Conservation (phyloP, 2,888 invertebrate species). For the Philaethria dido region DNA sequence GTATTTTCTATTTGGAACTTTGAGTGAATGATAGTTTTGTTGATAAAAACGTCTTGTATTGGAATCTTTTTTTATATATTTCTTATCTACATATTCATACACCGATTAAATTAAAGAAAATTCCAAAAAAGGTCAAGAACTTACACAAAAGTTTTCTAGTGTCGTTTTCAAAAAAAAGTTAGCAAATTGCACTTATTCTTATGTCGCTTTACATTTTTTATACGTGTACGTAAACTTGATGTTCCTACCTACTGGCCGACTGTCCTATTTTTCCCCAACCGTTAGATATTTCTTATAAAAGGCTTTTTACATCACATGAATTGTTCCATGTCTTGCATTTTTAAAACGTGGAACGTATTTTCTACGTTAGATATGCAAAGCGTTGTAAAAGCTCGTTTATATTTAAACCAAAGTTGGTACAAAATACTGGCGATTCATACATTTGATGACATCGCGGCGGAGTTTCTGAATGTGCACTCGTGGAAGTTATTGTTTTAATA, state of each 20-base stretch:
- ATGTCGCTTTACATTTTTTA: conserved; percentile 15
- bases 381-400: conserved; percentile 25
- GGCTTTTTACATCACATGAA: conserved; percentile 40
- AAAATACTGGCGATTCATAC: background rate
- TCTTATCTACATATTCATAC: background rate
- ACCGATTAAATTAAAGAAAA: background rate
- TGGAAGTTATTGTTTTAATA: too few species aligned
- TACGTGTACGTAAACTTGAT: background rate
- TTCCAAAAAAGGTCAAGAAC: background rate
- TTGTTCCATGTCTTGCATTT: conserved; percentile 39
- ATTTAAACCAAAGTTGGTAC: conserved; percentile 16
- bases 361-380: conserved; percentile 18
- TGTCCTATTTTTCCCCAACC: conserved; percentile 56
- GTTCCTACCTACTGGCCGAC: conserved; percentile 53
- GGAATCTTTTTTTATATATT: background rate
- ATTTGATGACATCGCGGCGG: background rate
- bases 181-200: conserved; percentile 7
- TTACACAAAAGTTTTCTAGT: background rate
- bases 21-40: conserved; percentile 12
- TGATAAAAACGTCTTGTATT: too few species aligned
- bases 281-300: conserved; percentile 55
- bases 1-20: conserved; percentile 13
- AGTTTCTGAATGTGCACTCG: too few species aligned
- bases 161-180: background rate
- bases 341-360: conserved; percentile 34